Conservation (phyloP, 2,888 invertebrate genomes). For the Chorisops tibialis region DNA sequence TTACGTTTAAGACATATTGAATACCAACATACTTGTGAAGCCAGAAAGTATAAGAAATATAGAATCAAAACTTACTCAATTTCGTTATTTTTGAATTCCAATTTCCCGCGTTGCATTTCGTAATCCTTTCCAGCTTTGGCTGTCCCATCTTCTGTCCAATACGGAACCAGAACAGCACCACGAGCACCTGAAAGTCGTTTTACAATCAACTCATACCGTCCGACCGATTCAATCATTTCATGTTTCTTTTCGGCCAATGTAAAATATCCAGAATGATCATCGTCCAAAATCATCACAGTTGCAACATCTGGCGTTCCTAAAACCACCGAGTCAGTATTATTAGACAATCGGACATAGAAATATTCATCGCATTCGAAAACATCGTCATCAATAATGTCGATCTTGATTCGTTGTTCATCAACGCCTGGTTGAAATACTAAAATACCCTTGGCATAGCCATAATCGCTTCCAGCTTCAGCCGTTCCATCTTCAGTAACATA, state of each 20-base stretch:
- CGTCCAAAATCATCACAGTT: constrained; percentile 97
- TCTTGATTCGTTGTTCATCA: constrained; percentile 77
- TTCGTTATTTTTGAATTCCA: constrained; percentile 97
- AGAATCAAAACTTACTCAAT: constrained; percentile 82
- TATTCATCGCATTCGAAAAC: constrained; percentile 99
- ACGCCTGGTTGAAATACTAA: constrained; percentile 87
- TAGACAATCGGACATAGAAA: constrained; percentile 82
- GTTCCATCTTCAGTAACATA: constrained; percentile 96
- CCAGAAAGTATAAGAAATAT: too few species aligned
- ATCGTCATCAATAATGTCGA: constrained; percentile 97
- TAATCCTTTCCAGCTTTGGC: constrained; percentile 89
- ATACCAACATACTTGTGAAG: too few species aligned
- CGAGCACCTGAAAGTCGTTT: constrained; percentile 91
- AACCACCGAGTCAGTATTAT: constrained; percentile 66
- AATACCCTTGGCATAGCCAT: constrained; percentile 80
- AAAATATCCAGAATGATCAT: constrained; percentile 98
- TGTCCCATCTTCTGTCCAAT: constrained; percentile 87
- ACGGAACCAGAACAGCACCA: constrained; percentile 86
- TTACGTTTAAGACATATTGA: too few species aligned
- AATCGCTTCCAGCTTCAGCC: constrained; percentile 96
- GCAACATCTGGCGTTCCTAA: constrained; percentile 85
- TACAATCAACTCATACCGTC: constrained; percentile 78
- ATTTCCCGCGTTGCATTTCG: constrained; percentile 70
- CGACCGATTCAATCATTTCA: constrained; percentile 88
- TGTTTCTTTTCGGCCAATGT: constrained; percentile 81